Evolutionary conservation across 1,140 invertebrate species (phyloP).

Genomic region (Platorchestia sp.): DNA sequence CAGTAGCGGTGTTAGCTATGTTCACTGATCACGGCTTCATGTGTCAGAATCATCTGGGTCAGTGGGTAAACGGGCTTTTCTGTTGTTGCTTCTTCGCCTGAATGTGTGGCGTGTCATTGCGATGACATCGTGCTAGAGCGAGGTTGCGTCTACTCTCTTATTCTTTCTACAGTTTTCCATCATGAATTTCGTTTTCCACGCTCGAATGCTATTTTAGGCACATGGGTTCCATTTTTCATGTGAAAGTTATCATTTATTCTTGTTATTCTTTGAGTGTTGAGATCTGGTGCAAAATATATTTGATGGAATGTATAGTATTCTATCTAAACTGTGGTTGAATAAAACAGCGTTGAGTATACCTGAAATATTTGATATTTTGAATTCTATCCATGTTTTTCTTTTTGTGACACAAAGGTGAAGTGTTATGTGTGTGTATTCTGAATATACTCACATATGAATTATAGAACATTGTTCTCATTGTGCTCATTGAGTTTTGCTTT

Average conservation of each 20-base stretch:
- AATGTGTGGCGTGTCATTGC: neutral
- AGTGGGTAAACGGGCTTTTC: neutral
- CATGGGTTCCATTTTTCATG: no score
- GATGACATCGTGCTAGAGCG: neutral
- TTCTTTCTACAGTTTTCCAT: neutral
- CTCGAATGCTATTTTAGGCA: no score
- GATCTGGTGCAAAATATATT: neutral
- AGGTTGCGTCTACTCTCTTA: neutral
- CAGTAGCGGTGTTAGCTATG: neutral
- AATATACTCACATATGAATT: neutral
- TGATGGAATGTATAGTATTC: neutral
- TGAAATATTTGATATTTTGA: neutral
- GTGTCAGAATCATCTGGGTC: neutral
- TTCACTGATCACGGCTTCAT: neutral
- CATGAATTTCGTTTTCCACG: no score
- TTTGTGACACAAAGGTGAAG: no score
- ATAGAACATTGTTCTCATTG: neutral
- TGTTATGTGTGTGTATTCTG: no score
- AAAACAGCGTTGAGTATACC: neutral
- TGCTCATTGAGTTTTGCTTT: neutral
- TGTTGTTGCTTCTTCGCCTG: neutral
- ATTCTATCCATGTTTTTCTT: neutral
- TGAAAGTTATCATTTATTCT: no score
- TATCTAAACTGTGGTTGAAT: neutral
- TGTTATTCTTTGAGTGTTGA: no score